A percentile compares a stretch with the other conserved stretches of the same genome.
Conservation (phyloP, 2,888 invertebrate genomes). For the Cephus nigrinus region DNA sequence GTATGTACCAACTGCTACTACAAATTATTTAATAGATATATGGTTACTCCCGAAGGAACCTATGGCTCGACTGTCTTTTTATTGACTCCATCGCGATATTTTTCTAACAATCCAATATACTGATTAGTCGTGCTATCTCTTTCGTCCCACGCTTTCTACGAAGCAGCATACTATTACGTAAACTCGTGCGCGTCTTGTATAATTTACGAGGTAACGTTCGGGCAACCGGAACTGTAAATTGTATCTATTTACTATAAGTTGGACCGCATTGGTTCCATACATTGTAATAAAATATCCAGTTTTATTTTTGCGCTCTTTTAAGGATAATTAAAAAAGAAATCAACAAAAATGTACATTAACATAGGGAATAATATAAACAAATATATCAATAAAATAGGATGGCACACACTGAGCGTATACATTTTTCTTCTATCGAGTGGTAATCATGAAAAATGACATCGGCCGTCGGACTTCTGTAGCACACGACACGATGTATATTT, state of each 20-base stretch:
- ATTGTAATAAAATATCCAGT: slow-evolving; percentile 56
- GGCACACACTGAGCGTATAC: slow-evolving; percentile 50
- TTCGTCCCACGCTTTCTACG: not conserved
- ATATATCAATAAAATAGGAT: slow-evolving; percentile 60
- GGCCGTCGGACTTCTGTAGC: slow-evolving; percentile 14
- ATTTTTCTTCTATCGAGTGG: slow-evolving; percentile 42
- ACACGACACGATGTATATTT: slow-evolving; percentile 14
- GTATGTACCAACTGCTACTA: not conserved
- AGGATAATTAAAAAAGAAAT: slow-evolving; percentile 38
- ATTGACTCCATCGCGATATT: slow-evolving; percentile 19
- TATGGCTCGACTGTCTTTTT: slow-evolving; percentile 8
- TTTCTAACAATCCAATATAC: slow-evolving; percentile 9
- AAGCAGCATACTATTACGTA: not conserved
- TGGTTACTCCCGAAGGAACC: not conserved
- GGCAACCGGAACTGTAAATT: slow-evolving; percentile 54
- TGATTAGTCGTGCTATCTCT: not conserved
- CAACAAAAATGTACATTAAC: slow-evolving; percentile 59
- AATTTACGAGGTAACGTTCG: not conserved
- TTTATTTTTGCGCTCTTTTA: slow-evolving; percentile 61
- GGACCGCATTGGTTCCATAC: slow-evolving; percentile 35
- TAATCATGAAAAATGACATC: slow-evolving; percentile 12
- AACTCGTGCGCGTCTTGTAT: not conserved
- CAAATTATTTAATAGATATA: not conserved
- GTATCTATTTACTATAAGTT: slow-evolving; percentile 61
- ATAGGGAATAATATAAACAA: slow-evolving; percentile 60